phyloP scores from a whole-genome alignment of 2,888 invertebrate species.

The Apeira syringaria region DNA sequence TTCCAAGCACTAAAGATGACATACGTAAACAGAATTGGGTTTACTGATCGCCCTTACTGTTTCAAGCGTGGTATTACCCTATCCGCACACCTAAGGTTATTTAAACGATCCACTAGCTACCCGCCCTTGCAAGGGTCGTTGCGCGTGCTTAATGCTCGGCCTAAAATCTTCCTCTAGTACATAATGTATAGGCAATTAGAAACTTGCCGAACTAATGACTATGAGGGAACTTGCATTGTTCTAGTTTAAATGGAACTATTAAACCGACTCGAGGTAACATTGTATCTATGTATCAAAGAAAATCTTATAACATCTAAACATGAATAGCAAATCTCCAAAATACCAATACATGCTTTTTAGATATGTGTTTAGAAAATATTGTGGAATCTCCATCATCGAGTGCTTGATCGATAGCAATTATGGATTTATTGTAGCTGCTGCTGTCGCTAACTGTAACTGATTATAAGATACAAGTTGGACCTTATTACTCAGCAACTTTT shows the following conservation, averaged over 20 bases:
- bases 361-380: no score
- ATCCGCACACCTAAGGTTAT: slow-evolving; percentile 33
- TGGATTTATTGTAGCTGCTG: slow-evolving; percentile 12
- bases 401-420: no score
- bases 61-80: slow-evolving; percentile 11
- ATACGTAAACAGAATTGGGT: no score
- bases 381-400: no score
- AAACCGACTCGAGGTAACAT: no score
- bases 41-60: no score
- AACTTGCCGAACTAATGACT: slow-evolving; percentile 1
- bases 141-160: slow-evolving; percentile 31
- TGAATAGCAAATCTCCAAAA: no score
- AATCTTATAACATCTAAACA: no score
- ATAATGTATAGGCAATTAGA: slow-evolving; percentile 18
- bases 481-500: slow-evolving; percentile 46
- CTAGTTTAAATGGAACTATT: slow-evolving; percentile 1
- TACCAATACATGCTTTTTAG: no score
- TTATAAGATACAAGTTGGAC: slow-evolving; percentile 25
- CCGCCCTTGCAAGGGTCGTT: slow-evolving; percentile 27
- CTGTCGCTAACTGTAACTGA: slow-evolving; percentile 21
- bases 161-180: slow-evolving; percentile 19
- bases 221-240: not conserved
- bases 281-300: no score
- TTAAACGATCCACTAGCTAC: slow-evolving; percentile 44
- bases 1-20: no score